A percentile compares a stretch with the other conserved stretches of the same genome.
Evolutionary conservation across 2,113 vertebrate genomes (phyloP).

Genomic region (Petrocephalus microphthalmus): DNA sequence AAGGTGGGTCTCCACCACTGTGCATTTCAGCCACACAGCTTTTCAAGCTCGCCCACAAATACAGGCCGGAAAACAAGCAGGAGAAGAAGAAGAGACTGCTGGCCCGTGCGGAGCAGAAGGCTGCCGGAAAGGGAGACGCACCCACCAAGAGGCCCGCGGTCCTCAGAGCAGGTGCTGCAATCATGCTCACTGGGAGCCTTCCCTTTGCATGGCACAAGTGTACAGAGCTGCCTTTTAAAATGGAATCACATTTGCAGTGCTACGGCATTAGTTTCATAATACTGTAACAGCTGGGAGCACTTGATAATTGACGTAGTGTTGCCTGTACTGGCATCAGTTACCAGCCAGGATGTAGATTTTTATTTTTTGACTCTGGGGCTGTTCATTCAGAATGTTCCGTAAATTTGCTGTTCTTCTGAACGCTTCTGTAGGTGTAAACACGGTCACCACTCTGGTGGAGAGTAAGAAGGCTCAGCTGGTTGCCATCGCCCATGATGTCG

Average conservation of each 20-base stretch:
- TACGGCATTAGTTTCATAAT: neutral
- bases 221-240: neutral
- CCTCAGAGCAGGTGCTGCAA: constrained; percentile 75
- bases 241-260: neutral
- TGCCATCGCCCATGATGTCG: constrained; percentile 88
- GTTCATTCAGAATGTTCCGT: neutral
- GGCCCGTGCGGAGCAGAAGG: constrained; percentile 93
- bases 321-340: neutral
- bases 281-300: neutral
- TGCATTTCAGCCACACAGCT: constrained; percentile 77
- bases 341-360: neutral
- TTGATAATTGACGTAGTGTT: neutral
- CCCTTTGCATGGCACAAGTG: neutral
- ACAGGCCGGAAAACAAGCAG: constrained; percentile 90
- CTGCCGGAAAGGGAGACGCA: constrained; percentile 83
- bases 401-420: neutral
- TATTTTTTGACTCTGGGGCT: neutral
- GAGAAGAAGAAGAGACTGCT: constrained; percentile 88
- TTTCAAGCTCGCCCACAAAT: constrained; percentile 95
- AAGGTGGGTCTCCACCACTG: neutral
- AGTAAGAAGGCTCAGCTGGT: constrained; percentile 97
- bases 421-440: constrained; percentile 75
- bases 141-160: constrained; percentile 88
- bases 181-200: neutral
- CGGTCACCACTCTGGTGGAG: constrained; percentile 87